phyloP scores from a whole-genome alignment of 1,140 invertebrate genomes.

The Ceratina japonica region DNA sequence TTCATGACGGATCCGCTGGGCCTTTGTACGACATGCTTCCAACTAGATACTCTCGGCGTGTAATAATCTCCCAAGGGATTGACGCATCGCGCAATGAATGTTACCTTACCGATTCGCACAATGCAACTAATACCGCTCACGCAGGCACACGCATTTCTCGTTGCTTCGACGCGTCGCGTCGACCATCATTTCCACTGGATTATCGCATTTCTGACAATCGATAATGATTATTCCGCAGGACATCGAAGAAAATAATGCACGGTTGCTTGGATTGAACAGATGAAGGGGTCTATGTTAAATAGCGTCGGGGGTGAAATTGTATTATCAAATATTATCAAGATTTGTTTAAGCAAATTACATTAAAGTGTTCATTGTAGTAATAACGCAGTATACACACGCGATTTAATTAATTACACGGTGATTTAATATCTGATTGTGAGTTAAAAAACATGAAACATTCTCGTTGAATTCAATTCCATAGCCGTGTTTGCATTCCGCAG shows the following conservation, averaged over 20 bases:
- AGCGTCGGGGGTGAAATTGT: no score
- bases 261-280: not conserved
- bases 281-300: no score
- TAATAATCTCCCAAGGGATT: slow-evolving; percentile 30
- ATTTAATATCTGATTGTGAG: no score
- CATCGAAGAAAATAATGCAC: not conserved
- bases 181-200: not conserved
- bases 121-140: slow-evolving; percentile 23
- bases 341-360: no score
- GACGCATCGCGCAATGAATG: slow-evolving; percentile 7
- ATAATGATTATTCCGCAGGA: not conserved
- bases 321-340: no score
- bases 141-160: slow-evolving; percentile 9
- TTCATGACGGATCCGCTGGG: slow-evolving; percentile 16
- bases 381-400: no score
- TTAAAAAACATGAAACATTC: not conserved
- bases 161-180: no score
- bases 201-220: not conserved
- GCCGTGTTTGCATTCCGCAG: not conserved
- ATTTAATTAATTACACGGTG: no score
- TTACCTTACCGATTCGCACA: slow-evolving; percentile 17
- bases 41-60: slow-evolving; percentile 12
- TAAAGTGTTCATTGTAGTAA: no score
- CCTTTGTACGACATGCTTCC: slow-evolving; percentile 20
- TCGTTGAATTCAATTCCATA: not conserved